phyloP scores from a whole-genome alignment of 2,888 invertebrate genomes.

The Phlogophora meticulosa region DNA sequence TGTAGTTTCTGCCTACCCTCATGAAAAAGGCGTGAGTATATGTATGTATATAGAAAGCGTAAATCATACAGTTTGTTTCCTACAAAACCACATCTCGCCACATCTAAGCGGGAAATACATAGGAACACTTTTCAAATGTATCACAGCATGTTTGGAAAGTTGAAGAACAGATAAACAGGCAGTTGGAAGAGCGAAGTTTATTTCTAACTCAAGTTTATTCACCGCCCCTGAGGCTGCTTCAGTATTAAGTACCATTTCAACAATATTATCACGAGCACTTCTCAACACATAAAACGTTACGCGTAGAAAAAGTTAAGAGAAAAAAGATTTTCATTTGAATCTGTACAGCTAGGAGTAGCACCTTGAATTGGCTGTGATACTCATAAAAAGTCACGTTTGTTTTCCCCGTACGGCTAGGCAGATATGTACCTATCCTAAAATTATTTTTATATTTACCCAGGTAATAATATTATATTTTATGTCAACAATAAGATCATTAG shows the following conservation, averaged over 20 bases:
- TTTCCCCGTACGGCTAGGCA: no score
- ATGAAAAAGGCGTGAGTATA: no score
- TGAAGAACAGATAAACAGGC: constrained; percentile 40
- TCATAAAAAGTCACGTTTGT: no score
- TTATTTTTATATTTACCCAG: no score
- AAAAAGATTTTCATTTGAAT: no score
- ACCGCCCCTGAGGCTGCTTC: constrained; percentile 8
- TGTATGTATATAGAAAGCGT: background rate
- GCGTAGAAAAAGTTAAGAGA: background rate
- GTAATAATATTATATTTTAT: no score
- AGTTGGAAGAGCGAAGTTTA: constrained; percentile 46
- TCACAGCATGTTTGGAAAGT: constrained; percentile 50
- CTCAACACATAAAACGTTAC: background rate
- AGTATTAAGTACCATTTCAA: constrained; percentile 11
- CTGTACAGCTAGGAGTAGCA: no score
- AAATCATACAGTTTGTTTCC: background rate
- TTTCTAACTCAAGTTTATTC: constrained; percentile 39
- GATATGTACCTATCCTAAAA: no score
- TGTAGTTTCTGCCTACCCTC: no score
- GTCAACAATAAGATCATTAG: no score
- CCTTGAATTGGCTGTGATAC: no score
- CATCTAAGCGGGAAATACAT: constrained; percentile 10
- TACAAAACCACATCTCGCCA: constrained; percentile 6
- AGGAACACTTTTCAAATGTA: constrained; percentile 43
- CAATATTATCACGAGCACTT: constrained; percentile 16